Evolutionary conservation across 2,797 vertebrate genomes (phyloP), one percentile per base, ranked within the genome.

Genomic region (Pempheris klunzingeri): DNA sequence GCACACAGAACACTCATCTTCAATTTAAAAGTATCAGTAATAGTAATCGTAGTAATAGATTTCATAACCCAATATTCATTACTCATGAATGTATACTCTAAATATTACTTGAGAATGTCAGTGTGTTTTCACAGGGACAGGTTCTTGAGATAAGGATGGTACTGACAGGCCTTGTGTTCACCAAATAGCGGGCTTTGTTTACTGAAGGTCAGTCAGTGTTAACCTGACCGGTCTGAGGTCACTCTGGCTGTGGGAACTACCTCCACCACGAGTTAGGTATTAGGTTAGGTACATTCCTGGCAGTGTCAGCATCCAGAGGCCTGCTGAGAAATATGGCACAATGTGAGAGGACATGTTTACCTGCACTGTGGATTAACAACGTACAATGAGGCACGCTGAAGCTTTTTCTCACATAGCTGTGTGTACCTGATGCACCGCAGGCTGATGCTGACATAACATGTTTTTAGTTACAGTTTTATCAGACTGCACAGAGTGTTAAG

Each of bases 101-200:
- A n/a, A 38, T 60, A 24, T 34, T 13, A 57, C 4, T 53, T 10
- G 34, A 64, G 34, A 4, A 0, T 18, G 2, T 4, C 30, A 32
- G 30, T n/a, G 12, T 68, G 26, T 74, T 61, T 69, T 68, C 57
- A 36, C 60, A 44, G 54, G 22, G 34, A 64, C 28, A 20, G 44
- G 17, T 18, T 79, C 41, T 67, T 13, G 65, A 87, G 87, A 91
- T 92, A 87, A 92, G 83, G 69, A 62, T 3, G 39, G 22, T 63
- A 70, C 80, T 68, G 77, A 79, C 69, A 4, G 54, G 67, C 55
- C 72, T 52, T 71, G 74, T 52, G 54, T 59, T 80, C 64, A 58
- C 63, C 60, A 68, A 75, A 91, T 80, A 88, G 20, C 66, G 69
- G 75, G 3, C 49, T 85, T 5, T 89, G 80, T 91, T 85, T 83